Conservation (phyloP, 2,113 vertebrate species). For the Phrynocephalus versicolor region DNA sequence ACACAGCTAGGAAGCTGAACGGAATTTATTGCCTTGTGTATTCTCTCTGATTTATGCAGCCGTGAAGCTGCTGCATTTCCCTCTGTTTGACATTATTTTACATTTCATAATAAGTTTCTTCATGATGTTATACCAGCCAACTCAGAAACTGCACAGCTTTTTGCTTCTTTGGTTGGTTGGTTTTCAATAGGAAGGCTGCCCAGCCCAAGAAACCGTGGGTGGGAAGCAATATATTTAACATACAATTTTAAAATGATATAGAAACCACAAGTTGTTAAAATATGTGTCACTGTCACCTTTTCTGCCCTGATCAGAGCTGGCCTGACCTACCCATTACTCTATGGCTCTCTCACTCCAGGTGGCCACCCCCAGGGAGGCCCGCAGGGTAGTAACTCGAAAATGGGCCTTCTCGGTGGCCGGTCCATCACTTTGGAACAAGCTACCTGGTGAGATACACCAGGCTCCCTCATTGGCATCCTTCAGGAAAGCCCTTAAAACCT, state of each 20-base stretch:
- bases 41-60: slow-evolving; percentile 73
- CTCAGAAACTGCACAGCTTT: slow-evolving; percentile 51
- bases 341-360: no score
- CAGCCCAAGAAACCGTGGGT: not conserved
- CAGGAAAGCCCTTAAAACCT: no score
- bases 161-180: slow-evolving; percentile 6
- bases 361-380: no score
- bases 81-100: slow-evolving; percentile 70
- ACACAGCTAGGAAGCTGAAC: slow-evolving; percentile 69
- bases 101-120: slow-evolving; percentile 63
- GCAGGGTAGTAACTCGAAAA: no score
- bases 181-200: slow-evolving; percentile 2
- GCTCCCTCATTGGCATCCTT: no score
- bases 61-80: slow-evolving; percentile 67
- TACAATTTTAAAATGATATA: not conserved
- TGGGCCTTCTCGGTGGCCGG: no score
- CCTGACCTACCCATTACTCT: no score
- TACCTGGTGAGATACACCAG: no score
- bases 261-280: slow-evolving; percentile 6
- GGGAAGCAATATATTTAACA: not conserved
- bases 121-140: slow-evolving; percentile 64
- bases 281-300: not conserved
- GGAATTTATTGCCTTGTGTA: slow-evolving; percentile 68
- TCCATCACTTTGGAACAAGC: no score
- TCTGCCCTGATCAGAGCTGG: no score